Conservation (phyloP, 2,113 vertebrate species). For the Xenus cinereus region DNA sequence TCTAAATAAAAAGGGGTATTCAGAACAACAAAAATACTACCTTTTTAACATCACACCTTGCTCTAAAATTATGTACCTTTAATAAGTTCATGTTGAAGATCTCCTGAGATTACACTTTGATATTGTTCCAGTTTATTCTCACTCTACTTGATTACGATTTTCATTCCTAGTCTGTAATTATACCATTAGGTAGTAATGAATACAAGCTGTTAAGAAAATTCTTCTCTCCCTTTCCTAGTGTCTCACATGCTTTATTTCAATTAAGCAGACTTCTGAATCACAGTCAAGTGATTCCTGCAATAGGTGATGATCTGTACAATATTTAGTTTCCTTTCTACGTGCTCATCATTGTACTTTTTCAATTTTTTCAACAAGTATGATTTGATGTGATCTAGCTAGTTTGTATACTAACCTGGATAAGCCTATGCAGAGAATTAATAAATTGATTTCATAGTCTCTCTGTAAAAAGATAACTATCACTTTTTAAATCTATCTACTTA, state of each 20-base stretch:
- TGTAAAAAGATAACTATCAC: neutral
- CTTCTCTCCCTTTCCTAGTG: neutral
- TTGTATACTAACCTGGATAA: neutral
- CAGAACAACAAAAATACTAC: neutral
- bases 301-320: neutral
- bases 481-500: neutral
- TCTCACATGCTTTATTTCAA: neutral
- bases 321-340: neutral
- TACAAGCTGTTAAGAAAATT: neutral
- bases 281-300: neutral
- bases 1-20: neutral
- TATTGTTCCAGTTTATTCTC: neutral
- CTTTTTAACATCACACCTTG: neutral
- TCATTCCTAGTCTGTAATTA: neutral
- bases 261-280: neutral
- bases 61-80: neutral
- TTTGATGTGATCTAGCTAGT: neutral
- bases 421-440: neutral
- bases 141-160: neutral
- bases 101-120: neutral
- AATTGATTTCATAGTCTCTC: neutral
- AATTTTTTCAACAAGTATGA: neutral
- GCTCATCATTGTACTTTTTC: neutral
- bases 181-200: neutral
- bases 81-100: neutral